phyloP scores from a whole-genome alignment of 2,888 invertebrate species.

The Mystacides longicornis region DNA sequence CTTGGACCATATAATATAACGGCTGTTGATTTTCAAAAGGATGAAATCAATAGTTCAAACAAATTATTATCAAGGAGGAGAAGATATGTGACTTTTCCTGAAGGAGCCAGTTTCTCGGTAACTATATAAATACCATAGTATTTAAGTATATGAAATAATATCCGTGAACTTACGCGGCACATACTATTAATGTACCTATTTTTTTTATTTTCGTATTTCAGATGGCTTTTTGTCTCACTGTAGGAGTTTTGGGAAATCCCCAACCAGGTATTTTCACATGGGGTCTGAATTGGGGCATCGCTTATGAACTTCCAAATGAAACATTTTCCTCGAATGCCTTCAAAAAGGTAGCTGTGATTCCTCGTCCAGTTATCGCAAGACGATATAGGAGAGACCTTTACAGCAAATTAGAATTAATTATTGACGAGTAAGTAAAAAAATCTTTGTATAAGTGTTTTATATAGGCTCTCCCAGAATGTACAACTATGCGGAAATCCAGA shows the following conservation, averaged over 20 bases:
- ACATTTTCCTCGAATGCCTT: conserved; percentile 41
- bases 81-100: conserved; percentile 62
- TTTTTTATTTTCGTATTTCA: conserved; percentile 28
- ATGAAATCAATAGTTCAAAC: conserved; percentile 27
- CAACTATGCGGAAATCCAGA: too few relatives aligned
- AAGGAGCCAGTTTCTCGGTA: conserved; percentile 63
- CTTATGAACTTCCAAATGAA: conserved; percentile 54
- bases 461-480: too few relatives aligned
- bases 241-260: conserved; percentile 52
- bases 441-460: too few relatives aligned
- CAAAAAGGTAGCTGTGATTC: conserved; percentile 31
- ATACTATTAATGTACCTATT: too few relatives aligned
- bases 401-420: conserved; percentile 57
- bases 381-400: conserved; percentile 62
- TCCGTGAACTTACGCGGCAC: too few relatives aligned
- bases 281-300: conserved; percentile 64
- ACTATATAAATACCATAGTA: too few relatives aligned
- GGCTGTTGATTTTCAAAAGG: not conserved
- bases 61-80: conserved; percentile 49
- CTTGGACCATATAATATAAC: too few relatives aligned
- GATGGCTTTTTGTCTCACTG: conserved; percentile 55
- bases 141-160: too few relatives aligned
- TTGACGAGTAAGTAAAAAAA: conserved; percentile 61
- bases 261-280: conserved; percentile 52
- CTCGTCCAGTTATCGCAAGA: conserved; percentile 46